Conservation (phyloP, 2,888 invertebrate species). For the Heterodera filipjevi region DNA sequence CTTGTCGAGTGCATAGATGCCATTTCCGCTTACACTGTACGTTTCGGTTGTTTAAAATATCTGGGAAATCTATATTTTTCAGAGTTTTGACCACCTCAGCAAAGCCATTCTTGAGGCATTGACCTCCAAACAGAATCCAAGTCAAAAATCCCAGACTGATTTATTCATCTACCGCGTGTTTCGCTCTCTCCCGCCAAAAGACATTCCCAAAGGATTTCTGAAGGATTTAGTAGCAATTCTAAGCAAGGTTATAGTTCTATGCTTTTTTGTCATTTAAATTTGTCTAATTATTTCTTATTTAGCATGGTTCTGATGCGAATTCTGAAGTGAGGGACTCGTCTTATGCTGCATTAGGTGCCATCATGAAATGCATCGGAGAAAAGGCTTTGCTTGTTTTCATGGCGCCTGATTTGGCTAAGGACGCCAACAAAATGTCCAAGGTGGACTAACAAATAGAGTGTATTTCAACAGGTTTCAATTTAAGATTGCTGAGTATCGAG, state of each 20-base stretch:
- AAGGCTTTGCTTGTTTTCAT: constrained; percentile 68
- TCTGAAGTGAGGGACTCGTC: constrained; percentile 76
- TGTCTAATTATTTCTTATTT: constrained; percentile 10
- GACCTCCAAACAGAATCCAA: constrained; percentile 69
- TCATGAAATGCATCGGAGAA: constrained; percentile 90
- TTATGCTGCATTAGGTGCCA: constrained; percentile 88
- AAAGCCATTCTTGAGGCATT: constrained; percentile 85
- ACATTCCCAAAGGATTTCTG: constrained; percentile 68
- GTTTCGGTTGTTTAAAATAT: background rate
- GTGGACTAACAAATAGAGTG: background rate
- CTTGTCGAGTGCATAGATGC: constrained; percentile 83
- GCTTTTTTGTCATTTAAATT: background rate
- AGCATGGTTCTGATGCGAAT: constrained; percentile 72
- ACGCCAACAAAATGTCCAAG: constrained; percentile 48
- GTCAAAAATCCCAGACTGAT: constrained; percentile 67
- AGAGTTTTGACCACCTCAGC: constrained; percentile 66
- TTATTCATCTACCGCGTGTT: constrained; percentile 53
- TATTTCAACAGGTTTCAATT: background rate
- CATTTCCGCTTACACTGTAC: constrained; percentile 67
- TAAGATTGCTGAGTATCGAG: constrained; percentile 16
- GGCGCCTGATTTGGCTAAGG: constrained; percentile 41
- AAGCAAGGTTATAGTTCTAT: constrained; percentile 45
- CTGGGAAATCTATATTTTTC: background rate
- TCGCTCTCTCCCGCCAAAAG: constrained; percentile 42
- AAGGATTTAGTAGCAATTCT: constrained; percentile 65